These are phyloP conservation scores for Meloidogyne exigua DNA, from an alignment of 1,140 invertebrate genomes.

Conservation along the genomic window DNA sequence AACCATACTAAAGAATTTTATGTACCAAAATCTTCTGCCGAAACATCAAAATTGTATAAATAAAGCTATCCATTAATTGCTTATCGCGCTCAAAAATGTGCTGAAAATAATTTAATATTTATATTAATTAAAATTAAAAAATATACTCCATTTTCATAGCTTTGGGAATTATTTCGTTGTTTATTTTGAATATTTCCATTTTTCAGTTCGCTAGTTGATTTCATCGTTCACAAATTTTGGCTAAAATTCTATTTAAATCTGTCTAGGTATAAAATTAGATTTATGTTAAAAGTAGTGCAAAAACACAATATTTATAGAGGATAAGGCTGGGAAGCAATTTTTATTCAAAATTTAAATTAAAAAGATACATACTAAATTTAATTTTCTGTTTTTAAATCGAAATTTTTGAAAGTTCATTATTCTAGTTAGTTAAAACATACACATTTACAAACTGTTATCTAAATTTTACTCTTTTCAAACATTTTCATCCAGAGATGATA, in stretches of 20 bases:
- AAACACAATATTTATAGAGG: too few relatives aligned
- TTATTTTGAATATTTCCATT: background rate
- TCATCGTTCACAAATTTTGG: background rate
- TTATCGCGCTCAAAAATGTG: background rate
- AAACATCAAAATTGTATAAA: background rate
- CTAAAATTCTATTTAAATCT: background rate
- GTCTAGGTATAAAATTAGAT: too few relatives aligned
- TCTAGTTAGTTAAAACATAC: too few relatives aligned
- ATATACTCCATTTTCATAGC: background rate
- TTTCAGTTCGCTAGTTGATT: background rate
- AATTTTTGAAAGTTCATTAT: too few relatives aligned
- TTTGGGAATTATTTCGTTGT: background rate
- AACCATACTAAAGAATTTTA: background rate
- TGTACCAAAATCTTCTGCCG: background rate
- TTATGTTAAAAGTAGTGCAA: too few relatives aligned
- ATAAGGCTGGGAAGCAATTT: too few relatives aligned
- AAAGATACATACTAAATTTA: too few relatives aligned
- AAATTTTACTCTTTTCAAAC: conserved; percentile 1
- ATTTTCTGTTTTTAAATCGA: too few relatives aligned
- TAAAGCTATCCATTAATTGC: background rate
- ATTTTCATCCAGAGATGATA: background rate
- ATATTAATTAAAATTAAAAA: background rate
- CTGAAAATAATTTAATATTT: background rate
- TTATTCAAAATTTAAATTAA: too few relatives aligned
- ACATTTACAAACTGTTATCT: background rate